Percentiles rank a stretch among this genome's conserved stretches.
Conservation (phyloP, 1,140 invertebrate species). For the Alviniconcha marisindica region DNA sequence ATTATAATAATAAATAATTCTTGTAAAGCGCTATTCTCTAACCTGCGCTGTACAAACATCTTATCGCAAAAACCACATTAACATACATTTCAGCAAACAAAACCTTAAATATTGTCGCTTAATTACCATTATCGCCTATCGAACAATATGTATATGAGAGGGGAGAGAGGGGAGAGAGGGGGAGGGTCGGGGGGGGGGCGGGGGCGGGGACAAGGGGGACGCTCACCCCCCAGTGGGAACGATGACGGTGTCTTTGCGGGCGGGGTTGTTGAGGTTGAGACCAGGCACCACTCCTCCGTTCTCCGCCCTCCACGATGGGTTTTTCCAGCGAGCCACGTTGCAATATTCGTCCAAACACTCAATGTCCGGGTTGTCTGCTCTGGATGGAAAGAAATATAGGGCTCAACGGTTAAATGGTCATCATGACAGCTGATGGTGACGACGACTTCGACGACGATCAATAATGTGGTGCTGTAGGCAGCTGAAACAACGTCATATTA, state of each 20-base stretch:
- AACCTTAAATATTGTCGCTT: too few species aligned
- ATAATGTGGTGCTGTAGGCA: too few species aligned
- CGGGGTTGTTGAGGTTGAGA: constrained; percentile 77
- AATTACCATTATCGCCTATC: neutral
- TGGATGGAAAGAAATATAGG: neutral
- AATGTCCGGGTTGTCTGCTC: constrained; percentile 44
- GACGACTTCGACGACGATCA: too few species aligned
- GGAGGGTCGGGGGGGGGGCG: too few species aligned
- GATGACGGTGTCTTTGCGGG: constrained; percentile 83
- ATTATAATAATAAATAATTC: neutral
- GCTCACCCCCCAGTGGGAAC: constrained; percentile 81
- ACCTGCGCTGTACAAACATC: too few species aligned
- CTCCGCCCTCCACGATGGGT: constrained; percentile 30
- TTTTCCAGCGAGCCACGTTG: constrained; percentile 45
- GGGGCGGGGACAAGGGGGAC: neutral
- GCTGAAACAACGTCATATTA: too few species aligned
- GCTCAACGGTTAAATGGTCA: too few species aligned
- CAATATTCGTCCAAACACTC: constrained; percentile 43
- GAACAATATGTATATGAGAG: neutral
- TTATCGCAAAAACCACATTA: too few species aligned
- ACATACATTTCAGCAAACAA: too few species aligned
- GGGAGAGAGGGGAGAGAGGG: neutral
- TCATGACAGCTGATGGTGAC: too few species aligned
- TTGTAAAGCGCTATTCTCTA: too few species aligned
- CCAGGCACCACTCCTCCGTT: constrained; percentile 52